Base-by-base conservation (phyloP, 2,888 invertebrate genomes). In the Caenorhabditis drosophilae region DNA sequence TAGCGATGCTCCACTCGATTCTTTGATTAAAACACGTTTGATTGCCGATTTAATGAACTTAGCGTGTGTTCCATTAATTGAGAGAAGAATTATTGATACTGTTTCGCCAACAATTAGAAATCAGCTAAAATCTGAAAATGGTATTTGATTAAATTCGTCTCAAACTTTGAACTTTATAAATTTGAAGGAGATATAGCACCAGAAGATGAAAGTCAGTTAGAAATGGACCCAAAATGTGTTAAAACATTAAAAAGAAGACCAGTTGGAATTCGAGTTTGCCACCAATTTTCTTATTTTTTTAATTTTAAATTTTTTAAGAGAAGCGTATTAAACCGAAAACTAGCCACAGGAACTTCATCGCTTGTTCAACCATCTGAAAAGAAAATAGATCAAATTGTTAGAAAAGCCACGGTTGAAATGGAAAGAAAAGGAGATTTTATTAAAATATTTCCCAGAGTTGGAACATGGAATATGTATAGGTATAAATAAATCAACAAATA, bases 11-110 rank as follows among this genome's bases (percentile, higher is more conserved):
- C 93, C 94, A 0, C 86, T 96, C 67, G 96, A 96, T 85, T 90
- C 93, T 41, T 90, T 93, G 80, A 89, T 96, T 15, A 96, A 96
- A 85, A 91, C 93, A 0, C 91, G 93, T 2, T 88, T 96, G 84
- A 86, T 96, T 76, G 89, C 92, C 2, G 94, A 96, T 87, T 87
- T 95, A 11, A 87, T 96, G 56, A 93, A 92, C n/a, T 87, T 96
- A 67, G 89, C 93, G 66, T 94, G 94, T 38, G 88, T 93, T 15
- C 86, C 81, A 84, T 67, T 88, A 86, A 77, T 75, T 68, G 63
- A 71, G 20, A 63, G 51, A 23, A 63, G 55, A n/a, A 60, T 49
- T 27, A 50, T 58, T 27, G 67, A 59, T 23, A 63, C 50, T 34
- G 50, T 63, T 4, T 52, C 53, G 7, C 53, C 57, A 15, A 52